These are phyloP conservation scores for Caloenas nicobarica DNA, from an alignment of 2,113 vertebrate genomes.

Conservation along the genomic window DNA sequence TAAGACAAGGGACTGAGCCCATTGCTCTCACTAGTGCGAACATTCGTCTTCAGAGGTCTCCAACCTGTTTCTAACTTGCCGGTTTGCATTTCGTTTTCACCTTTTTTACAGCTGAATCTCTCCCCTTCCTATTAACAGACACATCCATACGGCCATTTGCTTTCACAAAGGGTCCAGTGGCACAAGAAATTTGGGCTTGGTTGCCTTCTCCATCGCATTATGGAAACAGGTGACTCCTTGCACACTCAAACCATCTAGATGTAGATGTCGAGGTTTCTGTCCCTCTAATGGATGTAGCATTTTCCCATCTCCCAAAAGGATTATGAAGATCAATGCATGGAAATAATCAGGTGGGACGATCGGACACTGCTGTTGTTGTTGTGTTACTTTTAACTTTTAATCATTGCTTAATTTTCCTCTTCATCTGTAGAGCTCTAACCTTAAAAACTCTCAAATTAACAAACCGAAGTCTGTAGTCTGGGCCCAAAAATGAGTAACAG, in stretches of 20 bases:
- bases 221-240: not conserved
- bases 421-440: not conserved
- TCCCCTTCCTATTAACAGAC: not conserved
- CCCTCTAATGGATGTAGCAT: not conserved
- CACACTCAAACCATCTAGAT: not conserved
- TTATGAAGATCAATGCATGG: not conserved
- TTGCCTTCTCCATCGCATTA: not conserved
- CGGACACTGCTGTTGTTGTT: not conserved
- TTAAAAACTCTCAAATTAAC: not conserved
- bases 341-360: not conserved
- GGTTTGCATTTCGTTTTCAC: not conserved
- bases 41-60: not conserved
- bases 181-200: not conserved
- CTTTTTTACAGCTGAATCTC: not conserved
- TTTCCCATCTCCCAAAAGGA: not conserved
- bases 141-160: not conserved
- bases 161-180: not conserved
- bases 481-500: not conserved
- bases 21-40: not conserved
- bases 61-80: not conserved
- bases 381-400: not conserved
- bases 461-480: not conserved
- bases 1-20: not conserved
- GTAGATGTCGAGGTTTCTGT: not conserved
- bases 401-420: not conserved